Conservation (phyloP, 1,140 invertebrate genomes). For the Drosophila virilis region DNA sequence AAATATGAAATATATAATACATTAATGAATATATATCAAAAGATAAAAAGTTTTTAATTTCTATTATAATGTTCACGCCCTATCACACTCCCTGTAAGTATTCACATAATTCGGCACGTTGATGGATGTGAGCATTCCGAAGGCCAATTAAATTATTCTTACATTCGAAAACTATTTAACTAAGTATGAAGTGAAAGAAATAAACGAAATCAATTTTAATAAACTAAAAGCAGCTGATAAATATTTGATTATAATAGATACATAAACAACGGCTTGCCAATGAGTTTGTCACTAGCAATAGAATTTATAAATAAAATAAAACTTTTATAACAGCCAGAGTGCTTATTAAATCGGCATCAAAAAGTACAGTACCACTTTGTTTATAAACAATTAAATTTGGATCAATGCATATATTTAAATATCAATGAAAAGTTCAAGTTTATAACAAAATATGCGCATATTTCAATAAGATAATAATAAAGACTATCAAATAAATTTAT, state of each 20-base stretch:
- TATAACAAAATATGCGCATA: constrained; percentile 47
- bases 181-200: constrained; percentile 23
- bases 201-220: constrained; percentile 19
- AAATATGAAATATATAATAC: constrained; percentile 36
- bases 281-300: constrained; percentile 43
- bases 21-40: constrained; percentile 7
- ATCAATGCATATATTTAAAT: constrained; percentile 21
- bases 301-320: constrained; percentile 39
- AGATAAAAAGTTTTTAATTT: constrained; percentile 11
- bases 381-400: constrained; percentile 37
- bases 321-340: constrained; percentile 15
- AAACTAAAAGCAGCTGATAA: constrained; percentile 37
- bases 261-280: constrained; percentile 13
- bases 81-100: constrained; percentile 26
- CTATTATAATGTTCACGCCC: constrained; percentile 25
- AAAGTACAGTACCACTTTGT: constrained; percentile 16
- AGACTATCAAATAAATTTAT: constrained; percentile 34
- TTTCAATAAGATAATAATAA: constrained; percentile 33
- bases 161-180: constrained; percentile 25
- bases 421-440: constrained; percentile 40
- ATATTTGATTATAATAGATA: constrained; percentile 28
- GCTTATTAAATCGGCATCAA: neutral
- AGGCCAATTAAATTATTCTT: constrained; percentile 5
- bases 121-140: constrained; percentile 14
- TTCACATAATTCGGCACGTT: constrained; percentile 3